phyloP scores from a whole-genome alignment of 2,113 vertebrate species.

The Scophthalmus maximus region DNA sequence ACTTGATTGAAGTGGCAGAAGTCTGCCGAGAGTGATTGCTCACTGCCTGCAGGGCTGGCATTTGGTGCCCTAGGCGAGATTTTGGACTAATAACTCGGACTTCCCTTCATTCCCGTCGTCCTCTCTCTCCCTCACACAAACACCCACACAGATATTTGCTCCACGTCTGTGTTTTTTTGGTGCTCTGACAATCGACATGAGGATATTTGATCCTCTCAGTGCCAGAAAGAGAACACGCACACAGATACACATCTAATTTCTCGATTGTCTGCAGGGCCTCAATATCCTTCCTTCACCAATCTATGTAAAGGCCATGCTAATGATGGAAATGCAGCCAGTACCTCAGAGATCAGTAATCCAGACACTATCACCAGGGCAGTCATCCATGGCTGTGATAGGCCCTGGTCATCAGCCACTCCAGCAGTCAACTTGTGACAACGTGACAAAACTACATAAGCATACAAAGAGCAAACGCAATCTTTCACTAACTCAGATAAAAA shows the following conservation, averaged over 20 bases:
- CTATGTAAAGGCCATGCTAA: conserved; percentile 74
- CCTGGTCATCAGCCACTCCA: conserved; percentile 47
- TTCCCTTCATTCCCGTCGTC: conserved; percentile 32
- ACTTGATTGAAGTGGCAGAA: conserved; percentile 66
- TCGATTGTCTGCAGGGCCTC: conserved; percentile 43
- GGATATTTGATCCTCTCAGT: conserved; percentile 12
- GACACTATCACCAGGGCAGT: conserved; percentile 46
- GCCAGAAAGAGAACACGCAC: conserved; percentile 26
- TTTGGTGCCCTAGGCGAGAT: conserved; percentile 74
- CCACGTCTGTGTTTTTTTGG: not conserved
- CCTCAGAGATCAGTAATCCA: conserved; percentile 65
- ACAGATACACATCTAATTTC: conserved; percentile 33
- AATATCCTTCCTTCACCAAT: conserved; percentile 68
- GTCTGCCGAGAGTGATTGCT: conserved; percentile 59
- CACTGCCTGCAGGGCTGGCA: conserved; percentile 71
- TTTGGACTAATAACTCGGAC: conserved; percentile 71
- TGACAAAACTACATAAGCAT: conserved; percentile 57
- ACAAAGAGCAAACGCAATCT: conserved; percentile 26
- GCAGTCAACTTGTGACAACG: conserved; percentile 49
- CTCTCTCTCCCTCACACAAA: not conserved
- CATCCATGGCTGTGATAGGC: conserved; percentile 45
- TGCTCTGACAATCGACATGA: conserved; percentile 6
- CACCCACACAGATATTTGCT: conserved; percentile 1
- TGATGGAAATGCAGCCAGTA: conserved; percentile 64
- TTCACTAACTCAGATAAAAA: conserved; percentile 10